Base-by-base conservation (phyloP, 1,140 invertebrate genomes). In the Acromyrmex heyeri region DNA sequence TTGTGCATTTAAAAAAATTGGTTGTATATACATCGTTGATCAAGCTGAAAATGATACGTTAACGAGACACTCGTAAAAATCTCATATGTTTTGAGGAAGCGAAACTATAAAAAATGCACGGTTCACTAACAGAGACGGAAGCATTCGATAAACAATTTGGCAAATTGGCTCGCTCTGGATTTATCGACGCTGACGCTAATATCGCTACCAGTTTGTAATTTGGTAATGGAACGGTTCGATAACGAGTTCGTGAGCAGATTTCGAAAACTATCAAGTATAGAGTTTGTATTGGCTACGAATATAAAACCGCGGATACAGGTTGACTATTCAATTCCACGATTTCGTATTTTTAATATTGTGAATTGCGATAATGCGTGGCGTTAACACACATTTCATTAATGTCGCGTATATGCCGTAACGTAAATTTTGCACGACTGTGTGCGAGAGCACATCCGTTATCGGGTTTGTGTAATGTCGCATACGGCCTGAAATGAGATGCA, bases 181-280 rank as follows among this genome's bases (percentile, higher is more conserved):
- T 73, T 59, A 86, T 79, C 34, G 82, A 59, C 59, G 57, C 27
- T 53, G 82, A 86, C 61, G 27, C 30, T 79, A 77, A 78, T 78
- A 62, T 70, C 79, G 12, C 38, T 30, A 8, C 34, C 81, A 89
- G 50, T 87, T 73, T 38, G 85, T 87, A 78, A 91, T 90, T 78
- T 82, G 61, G 75, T 83, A 91, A 91, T 88, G 82, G 67, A 86
- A 88, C 48, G 48, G 59, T 61, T 38, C 65, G 82, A 82, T 90
- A 90, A 90, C 83, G 88, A 90, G 88, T 88, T 82, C 83, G 88
- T 86, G 87, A 88, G 55, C 76, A 61, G 87, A 88, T 90, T 90
- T 73, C 55, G 27, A 62, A 90, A 79, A 78, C 82, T 57, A 55
- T 12, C 82, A 57, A 62, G 64, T 62, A 44, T 44, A 73, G 64